phyloP scores from a whole-genome alignment of 2,797 vertebrate genomes.

The Epinephelus awoara region DNA sequence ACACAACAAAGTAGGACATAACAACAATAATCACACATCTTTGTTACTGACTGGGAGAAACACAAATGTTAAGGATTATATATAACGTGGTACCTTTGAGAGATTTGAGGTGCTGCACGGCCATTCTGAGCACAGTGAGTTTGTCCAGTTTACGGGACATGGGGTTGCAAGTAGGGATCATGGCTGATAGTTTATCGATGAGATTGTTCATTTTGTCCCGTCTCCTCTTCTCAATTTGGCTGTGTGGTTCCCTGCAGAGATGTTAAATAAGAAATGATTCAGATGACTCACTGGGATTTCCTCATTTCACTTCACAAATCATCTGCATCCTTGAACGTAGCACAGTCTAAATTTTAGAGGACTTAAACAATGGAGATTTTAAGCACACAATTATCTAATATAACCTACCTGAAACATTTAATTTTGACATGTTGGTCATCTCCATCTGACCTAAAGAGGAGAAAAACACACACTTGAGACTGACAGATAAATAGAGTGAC shows the following conservation, averaged over 20 bases:
- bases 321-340: background rate
- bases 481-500: no score
- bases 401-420: slow-evolving; percentile 90
- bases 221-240: slow-evolving; percentile 95
- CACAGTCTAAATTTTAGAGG: background rate
- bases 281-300: background rate
- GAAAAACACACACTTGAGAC: slow-evolving; percentile 16
- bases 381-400: background rate
- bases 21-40: no score
- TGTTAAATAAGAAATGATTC: background rate
- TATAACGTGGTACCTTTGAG: slow-evolving; percentile 88
- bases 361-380: background rate
- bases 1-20: no score
- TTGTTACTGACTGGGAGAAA: no score
- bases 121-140: slow-evolving; percentile 94
- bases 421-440: slow-evolving; percentile 91
- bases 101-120: slow-evolving; percentile 93
- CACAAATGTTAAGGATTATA: background rate
- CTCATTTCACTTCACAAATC: background rate
- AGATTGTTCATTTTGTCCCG: slow-evolving; percentile 97
- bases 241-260: slow-evolving; percentile 92
- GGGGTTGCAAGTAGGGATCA: slow-evolving; percentile 95
- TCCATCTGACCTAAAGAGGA: slow-evolving; percentile 87
- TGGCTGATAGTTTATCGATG: slow-evolving; percentile 93
- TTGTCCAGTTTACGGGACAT: slow-evolving; percentile 94